These are phyloP conservation scores for Zaprionus capensis DNA, from an alignment of 1,140 invertebrate species.

Conservation along the genomic window DNA sequence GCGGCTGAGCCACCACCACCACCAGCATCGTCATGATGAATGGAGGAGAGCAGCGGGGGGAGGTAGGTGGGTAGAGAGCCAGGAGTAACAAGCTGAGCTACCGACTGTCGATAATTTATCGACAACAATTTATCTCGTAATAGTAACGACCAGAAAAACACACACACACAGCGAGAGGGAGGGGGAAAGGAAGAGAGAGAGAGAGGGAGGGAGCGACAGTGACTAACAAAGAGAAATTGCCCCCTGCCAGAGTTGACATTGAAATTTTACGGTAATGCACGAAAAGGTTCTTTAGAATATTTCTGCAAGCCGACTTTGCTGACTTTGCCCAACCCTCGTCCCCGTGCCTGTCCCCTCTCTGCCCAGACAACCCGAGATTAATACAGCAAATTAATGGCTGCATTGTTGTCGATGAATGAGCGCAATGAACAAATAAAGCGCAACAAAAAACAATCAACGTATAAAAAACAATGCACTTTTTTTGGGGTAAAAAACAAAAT, in stretches of 20 bases:
- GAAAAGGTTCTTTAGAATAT: conserved; percentile 42
- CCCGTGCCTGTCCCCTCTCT: too few relatives aligned
- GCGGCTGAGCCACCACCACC: conserved; percentile 8
- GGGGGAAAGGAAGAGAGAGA: background rate
- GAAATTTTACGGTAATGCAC: conserved; percentile 73
- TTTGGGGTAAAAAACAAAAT: conserved; percentile 33
- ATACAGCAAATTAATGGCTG: conserved; percentile 75
- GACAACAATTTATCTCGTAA: conserved; percentile 77
- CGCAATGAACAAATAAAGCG: background rate
- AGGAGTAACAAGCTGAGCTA: conserved; percentile 40
- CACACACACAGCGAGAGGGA: conserved; percentile 18
- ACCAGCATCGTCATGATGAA: conserved; percentile 8
- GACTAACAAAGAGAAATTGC: conserved; percentile 37
- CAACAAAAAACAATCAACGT: conserved; percentile 13
- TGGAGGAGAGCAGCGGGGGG: conserved; percentile 8
- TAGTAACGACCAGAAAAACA: conserved; percentile 56
- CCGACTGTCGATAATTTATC: conserved; percentile 77
- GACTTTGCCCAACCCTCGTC: conserved; percentile 17
- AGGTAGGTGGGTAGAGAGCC: conserved; percentile 18
- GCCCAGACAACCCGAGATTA: conserved; percentile 44
- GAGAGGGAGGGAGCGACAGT: background rate
- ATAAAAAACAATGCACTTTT: conserved; percentile 36
- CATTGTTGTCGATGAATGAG: conserved; percentile 41
- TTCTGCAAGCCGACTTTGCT: conserved; percentile 38
- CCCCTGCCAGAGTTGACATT: conserved; percentile 64